These are phyloP conservation scores for Plagodis dolabraria DNA, from an alignment of 2,888 invertebrate species.

Conservation along the genomic window DNA sequence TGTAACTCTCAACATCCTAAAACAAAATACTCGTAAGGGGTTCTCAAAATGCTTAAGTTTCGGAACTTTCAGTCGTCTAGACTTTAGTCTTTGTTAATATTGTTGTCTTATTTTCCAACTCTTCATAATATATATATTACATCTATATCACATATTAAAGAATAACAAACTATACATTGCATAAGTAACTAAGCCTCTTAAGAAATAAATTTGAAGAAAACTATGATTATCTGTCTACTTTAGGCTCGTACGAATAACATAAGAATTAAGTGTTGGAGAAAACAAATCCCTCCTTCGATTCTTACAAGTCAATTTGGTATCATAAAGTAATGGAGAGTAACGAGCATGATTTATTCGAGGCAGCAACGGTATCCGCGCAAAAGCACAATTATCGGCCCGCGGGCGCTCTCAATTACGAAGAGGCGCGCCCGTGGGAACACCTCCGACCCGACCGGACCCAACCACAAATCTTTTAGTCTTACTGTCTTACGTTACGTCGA, in stretches of 20 bases:
- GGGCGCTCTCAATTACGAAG: constrained; percentile 84
- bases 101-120: constrained; percentile 9
- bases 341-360: constrained; percentile 80
- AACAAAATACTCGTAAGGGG: constrained; percentile 45
- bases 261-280: constrained; percentile 9
- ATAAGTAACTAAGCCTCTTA: too few species aligned
- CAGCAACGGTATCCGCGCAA: constrained; percentile 64
- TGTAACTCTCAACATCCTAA: constrained; percentile 70
- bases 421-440: constrained; percentile 81
- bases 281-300: constrained; percentile 53
- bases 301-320: constrained; percentile 80
- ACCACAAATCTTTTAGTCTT: constrained; percentile 77
- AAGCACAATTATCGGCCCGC: constrained; percentile 83
- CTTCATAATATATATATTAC: background rate
- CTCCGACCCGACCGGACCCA: constrained; percentile 65
- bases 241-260: too few species aligned
- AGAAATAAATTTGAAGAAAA: too few species aligned
- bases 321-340: constrained; percentile 84
- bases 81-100: constrained; percentile 10
- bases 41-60: constrained; percentile 33
- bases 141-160: too few species aligned
- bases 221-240: too few species aligned
- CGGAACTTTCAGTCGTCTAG: constrained; percentile 25
- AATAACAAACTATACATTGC: too few species aligned
- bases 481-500: constrained; percentile 65